Base-by-base conservation (phyloP, 2,797 vertebrate genomes). In the Smutsia temminckii region DNA sequence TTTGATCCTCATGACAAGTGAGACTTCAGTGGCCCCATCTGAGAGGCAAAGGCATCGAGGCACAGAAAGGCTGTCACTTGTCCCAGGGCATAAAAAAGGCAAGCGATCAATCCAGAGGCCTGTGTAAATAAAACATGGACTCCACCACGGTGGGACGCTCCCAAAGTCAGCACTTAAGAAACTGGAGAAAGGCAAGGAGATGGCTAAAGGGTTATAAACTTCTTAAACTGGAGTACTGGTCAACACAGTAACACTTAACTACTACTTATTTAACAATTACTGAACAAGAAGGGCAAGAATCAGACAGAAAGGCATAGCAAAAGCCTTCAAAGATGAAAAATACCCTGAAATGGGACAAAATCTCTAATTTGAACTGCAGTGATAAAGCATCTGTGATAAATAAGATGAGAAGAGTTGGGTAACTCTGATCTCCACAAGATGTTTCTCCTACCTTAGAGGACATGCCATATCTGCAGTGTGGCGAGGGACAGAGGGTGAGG, bases 401-500 rank as follows among this genome's bases (percentile, higher is more conserved):
- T 75, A 42, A 29, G 69, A 42, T 3, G 27, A 85, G 75, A 16
- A 16, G 59, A n/a, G n/a, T n/a, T 46, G 14, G 25, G 32, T 3
- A 5, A 1, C 29, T 13, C 17, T 0, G n/a, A 66, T 18, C 71
- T 68, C 29, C 49, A 27, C 0, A 5, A 85, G 71, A 57, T 2
- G 61, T 5, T 23, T 46, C 11, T 23, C 86, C 51, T 13, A 27
- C 12, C 42, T 25, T 25, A 34, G 53, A 25, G 34, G 25, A 66
- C 0, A 37, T 27, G 1, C 27, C 6, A 9, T 46, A 10, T 2
- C 69, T 6, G 42, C n/a, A 46, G 25, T 27, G 46, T 21, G 0
- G 7, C 49, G 55, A 61, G 80, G 3, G 13, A 2, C 3, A 25
- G 72, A 85, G 27, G 66, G 27, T 16, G 8, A 42, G 59, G 34